These are phyloP conservation scores for Rutilus rutilus DNA, from an alignment of 2,113 vertebrate genomes.

Conservation along the genomic window DNA sequence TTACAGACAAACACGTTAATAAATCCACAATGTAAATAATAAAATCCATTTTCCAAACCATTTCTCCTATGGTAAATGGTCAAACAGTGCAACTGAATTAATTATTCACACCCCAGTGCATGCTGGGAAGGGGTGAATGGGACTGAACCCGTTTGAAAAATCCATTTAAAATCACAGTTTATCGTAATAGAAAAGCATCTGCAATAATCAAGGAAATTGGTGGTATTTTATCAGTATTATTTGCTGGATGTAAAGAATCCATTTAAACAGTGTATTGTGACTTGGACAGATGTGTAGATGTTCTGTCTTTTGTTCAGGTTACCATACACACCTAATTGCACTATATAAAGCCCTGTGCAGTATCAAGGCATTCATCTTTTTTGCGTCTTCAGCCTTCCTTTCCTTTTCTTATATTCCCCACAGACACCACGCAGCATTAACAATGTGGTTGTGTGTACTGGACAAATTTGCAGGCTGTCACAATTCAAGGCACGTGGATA, in stretches of 20 bases:
- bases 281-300: background rate
- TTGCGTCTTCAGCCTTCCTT: slow-evolving; percentile 54
- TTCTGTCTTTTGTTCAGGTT: slow-evolving; percentile 20
- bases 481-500: slow-evolving; percentile 74
- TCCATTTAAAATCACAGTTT: background rate
- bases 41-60: background rate
- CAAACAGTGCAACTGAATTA: background rate
- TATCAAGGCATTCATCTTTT: slow-evolving; percentile 69
- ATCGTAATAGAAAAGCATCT: background rate
- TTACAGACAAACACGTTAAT: background rate
- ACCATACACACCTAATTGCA: slow-evolving; percentile 13
- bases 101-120: background rate
- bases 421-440: slow-evolving; percentile 57
- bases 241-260: background rate
- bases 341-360: slow-evolving; percentile 50
- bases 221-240: background rate
- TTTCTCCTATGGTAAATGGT: background rate
- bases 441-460: slow-evolving; percentile 61
- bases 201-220: background rate
- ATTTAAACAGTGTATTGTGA: background rate
- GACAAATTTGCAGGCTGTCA: slow-evolving; percentile 67
- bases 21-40: background rate
- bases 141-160: background rate
- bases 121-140: background rate
- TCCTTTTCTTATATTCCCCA: slow-evolving; percentile 64